phyloP scores from a whole-genome alignment of 2,888 invertebrate genomes.

The Allacma fusca region DNA sequence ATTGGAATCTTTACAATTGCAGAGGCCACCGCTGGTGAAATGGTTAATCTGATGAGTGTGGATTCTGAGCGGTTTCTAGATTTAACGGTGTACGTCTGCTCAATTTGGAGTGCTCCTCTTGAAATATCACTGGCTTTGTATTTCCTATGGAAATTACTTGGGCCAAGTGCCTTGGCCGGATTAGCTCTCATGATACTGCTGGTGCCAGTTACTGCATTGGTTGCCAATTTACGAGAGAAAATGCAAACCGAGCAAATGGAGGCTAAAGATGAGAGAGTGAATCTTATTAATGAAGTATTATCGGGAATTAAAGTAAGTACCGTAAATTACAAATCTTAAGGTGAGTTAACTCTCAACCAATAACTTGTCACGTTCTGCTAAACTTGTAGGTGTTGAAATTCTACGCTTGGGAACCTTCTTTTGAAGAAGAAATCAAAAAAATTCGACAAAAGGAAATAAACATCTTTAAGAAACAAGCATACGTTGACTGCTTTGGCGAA shows the following conservation, averaged over 20 bases:
- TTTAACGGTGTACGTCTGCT: conserved; percentile 81
- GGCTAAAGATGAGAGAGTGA: conserved; percentile 90
- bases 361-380: too few relatives aligned
- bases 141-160: conserved; percentile 81
- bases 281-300: conserved; percentile 91
- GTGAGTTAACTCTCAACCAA: too few relatives aligned
- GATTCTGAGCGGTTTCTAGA: conserved; percentile 90
- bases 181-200: conserved; percentile 91
- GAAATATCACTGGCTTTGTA: conserved; percentile 86
- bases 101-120: conserved; percentile 88
- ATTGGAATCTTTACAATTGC: too few relatives aligned
- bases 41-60: conserved; percentile 91
- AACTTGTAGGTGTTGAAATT: conserved; percentile 62
- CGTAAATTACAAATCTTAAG: too few relatives aligned
- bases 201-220: conserved; percentile 86
- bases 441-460: conserved; percentile 89
- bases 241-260: conserved; percentile 90
- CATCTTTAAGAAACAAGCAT: conserved; percentile 85
- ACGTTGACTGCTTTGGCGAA: conserved; percentile 72
- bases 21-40: conserved; percentile 83
- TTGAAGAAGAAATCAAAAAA: conserved; percentile 70
- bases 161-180: conserved; percentile 89
- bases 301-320: conserved; percentile 84
- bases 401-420: conserved; percentile 60
- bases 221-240: conserved; percentile 81